Evolutionary conservation across 2,113 vertebrate species (phyloP), one percentile per base, ranked within the genome.

Genomic region (Cavia porcellus): DNA sequence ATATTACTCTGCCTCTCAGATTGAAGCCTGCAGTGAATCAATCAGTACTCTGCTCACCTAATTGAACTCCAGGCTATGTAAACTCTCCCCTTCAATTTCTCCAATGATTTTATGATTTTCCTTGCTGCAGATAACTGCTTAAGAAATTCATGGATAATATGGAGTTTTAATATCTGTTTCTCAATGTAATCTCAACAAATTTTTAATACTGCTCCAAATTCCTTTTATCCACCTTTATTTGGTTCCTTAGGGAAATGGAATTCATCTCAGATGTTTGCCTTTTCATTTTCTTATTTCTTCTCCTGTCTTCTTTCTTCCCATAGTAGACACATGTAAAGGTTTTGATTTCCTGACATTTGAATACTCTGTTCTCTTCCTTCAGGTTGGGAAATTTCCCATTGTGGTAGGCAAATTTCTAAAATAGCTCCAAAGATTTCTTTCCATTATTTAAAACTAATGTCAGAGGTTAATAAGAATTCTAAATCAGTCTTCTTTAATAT

Each of bases 191-290:
- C 24, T 89, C 62, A 42, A 45, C 15, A 3, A 61, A 24, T 25
- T 47, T 64, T 85, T 28, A 81, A 20, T 6, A 80, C 7, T 42
- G 24, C 8, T 81, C 32, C 5, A 5, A 14, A 72, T 57, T 59
- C 10, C 64, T 81, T 90, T 57, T 22, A n/a, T 15, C 55, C 55
- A 89, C 35, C 19, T 81, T 25, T 79, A 84, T 61, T 84, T 86
- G 47, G 38, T 59, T 90, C 35, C 62, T 80, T 52, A 57, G 24
- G 47, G 61, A 72, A 81, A 89, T 59, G 38, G 6, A 28, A 80
- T 74, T 92, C 92, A 81, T 81, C 47, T 86, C 80, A 86, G 80
- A 52, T 59, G 25, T 59, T 66, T 85, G 55, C 30, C 47, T 86
- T 75, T 81, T 66, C 35, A 24, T 84, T 92, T 70, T 83, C 45